These are phyloP conservation scores for Theocolax elegans DNA, from an alignment of 1,140 invertebrate species.

Conservation along the genomic window DNA sequence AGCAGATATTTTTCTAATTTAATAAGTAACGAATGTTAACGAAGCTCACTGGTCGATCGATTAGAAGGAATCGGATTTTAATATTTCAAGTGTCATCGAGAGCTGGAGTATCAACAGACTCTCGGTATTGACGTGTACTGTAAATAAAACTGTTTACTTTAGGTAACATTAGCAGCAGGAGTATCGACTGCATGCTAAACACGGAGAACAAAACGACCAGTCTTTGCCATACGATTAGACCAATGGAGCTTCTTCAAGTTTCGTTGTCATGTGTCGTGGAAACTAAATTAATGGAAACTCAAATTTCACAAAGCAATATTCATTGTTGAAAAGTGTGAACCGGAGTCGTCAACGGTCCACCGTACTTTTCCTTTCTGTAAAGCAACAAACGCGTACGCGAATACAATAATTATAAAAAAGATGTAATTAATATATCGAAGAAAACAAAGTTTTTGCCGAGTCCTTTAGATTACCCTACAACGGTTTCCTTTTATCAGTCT, in stretches of 20 bases:
- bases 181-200: constrained; percentile 41
- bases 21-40: background rate
- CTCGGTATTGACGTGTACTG: constrained; percentile 38
- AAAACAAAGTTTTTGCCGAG: too few relatives aligned
- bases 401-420: background rate
- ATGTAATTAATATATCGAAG: too few relatives aligned
- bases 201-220: constrained; percentile 19
- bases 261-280: too few relatives aligned
- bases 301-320: too few relatives aligned
- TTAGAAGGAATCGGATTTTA: background rate
- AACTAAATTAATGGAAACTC: background rate
- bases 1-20: background rate
- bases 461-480: too few relatives aligned
- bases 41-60: background rate
- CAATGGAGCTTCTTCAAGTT: constrained; percentile 2
- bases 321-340: constrained; percentile 11
- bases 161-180: constrained; percentile 34
- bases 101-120: constrained; percentile 62
- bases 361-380: constrained; percentile 33
- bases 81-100: constrained; percentile 33
- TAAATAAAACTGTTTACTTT: constrained; percentile 17
- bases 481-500: too few relatives aligned
- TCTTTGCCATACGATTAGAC: background rate
- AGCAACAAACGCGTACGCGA: too few relatives aligned
- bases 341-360: constrained; percentile 60